Conservation (phyloP, 23 tunicate species). For the Halocynthia roretzi region DNA sequence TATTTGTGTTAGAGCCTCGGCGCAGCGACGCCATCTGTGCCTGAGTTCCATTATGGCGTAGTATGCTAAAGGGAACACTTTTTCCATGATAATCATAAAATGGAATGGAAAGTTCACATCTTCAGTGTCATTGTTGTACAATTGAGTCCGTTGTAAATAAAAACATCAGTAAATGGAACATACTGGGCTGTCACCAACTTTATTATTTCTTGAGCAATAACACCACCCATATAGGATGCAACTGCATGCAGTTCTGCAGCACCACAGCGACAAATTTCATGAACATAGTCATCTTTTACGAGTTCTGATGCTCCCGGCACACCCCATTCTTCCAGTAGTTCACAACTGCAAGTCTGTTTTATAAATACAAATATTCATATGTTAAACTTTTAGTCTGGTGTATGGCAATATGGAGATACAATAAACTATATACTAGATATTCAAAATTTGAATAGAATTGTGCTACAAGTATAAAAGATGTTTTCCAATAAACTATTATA, state of each 20-base stretch:
- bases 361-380: neutral
- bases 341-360: constrained; percentile 32
- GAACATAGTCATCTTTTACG: constrained; percentile 57
- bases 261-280: constrained; percentile 74
- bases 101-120: constrained; percentile 6
- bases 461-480: neutral
- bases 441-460: neutral
- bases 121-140: constrained; percentile 53
- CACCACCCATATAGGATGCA: constrained; percentile 94
- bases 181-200: constrained; percentile 82
- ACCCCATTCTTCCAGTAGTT: constrained; percentile 60
- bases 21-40: too few relatives aligned
- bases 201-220: constrained; percentile 89
- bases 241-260: constrained; percentile 90
- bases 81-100: neutral
- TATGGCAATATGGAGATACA: neutral
- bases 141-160: constrained; percentile 77
- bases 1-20: too few relatives aligned
- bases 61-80: neutral
- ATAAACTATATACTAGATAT: too few relatives aligned
- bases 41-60: too few relatives aligned
- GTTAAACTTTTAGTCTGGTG: neutral
- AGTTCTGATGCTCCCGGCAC: constrained; percentile 68
- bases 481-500: neutral
- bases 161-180: constrained; percentile 59